Evolutionary conservation across 2,797 vertebrate species (phyloP), one percentile per base, ranked within the genome.

Genomic region (Ispidina picta): DNA sequence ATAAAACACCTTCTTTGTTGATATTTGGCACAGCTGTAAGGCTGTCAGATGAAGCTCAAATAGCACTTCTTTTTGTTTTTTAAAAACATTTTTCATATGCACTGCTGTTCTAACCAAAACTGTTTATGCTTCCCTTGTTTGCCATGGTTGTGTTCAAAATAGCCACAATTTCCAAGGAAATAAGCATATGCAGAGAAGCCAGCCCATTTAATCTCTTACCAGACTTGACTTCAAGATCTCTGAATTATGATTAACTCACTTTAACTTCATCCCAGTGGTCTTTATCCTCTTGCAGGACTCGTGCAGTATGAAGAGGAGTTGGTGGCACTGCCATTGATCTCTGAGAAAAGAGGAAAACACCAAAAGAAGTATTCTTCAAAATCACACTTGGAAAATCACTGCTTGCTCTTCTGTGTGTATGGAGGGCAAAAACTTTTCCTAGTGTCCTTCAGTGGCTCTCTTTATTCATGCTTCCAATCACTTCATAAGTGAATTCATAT

Each of bases 181-280:
- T 69, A 79, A 51, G 70, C 58, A 86, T 6, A 37, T 0, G 5
- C 59, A 79, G 31, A 68, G 41, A 88, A 86, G 55, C 35, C 80
- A 72, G 60, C 56, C 79, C 39, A 79, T 22, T 31, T 39, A 23
- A 49, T 73, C 64, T 78, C 48, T 52, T 70, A 71, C 17, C 33
- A 68, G 58, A 55, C 15, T 73, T 58, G 22, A 65, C 18, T 75
- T 68, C 18, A 81, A 80, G 71, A 88, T 84, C 72, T 44, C 26
- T 83, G 59, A 76, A 77, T 60, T 70, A 28, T 7, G 51, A 63
- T 10, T 64, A 49, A 94, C 98, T 97, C 81, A 99, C 99, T 98
- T 99, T 99, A 77, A 99, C 99, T 68, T 99, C 99, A 69, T 99
- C 99, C 99, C 99, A 99, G 96, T 99, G 97, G 94, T 99, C 99